Conservation (phyloP, 2,797 vertebrate genomes). For the Podarcis siculus region DNA sequence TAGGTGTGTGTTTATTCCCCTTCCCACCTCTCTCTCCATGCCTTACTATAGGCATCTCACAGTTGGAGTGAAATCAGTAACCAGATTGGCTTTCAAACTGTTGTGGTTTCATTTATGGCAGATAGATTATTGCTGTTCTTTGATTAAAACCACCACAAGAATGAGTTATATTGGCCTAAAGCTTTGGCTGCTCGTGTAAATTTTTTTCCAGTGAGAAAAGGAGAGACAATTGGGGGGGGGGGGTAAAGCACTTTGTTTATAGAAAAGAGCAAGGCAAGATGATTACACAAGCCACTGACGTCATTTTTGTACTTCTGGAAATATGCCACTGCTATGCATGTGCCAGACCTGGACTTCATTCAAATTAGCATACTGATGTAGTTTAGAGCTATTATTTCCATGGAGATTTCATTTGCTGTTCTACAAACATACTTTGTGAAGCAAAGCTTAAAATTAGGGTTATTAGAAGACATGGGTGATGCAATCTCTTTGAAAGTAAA, state of each 20-base stretch:
- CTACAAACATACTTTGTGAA: not conserved
- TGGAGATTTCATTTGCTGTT: conserved; percentile 6
- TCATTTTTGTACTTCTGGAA: conserved; percentile 60
- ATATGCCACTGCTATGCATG: not conserved
- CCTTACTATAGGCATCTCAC: not conserved
- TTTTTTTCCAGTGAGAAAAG: not conserved
- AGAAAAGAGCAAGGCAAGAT: conserved; percentile 22
- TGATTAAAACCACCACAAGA: not conserved
- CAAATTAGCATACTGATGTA: not conserved
- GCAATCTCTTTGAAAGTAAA: conserved; percentile 37
- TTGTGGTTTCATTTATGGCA: not conserved
- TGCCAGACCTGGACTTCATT: conserved; percentile 50
- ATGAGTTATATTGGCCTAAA: not conserved
- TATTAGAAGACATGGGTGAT: rapidly evolving
- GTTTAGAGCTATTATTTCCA: conserved; percentile 3
- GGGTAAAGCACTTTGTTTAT: conserved; percentile 1
- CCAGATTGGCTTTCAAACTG: rapidly evolving
- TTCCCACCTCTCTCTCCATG: not conserved
- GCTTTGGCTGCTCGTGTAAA: not conserved
- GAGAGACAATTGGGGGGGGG: not conserved
- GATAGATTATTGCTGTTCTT: not conserved
- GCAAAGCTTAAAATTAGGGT: not conserved
- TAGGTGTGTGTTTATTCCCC: not conserved
- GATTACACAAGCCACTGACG: conserved; percentile 55
- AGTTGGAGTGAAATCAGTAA: not conserved